Conservation (phyloP, 2,888 invertebrate genomes). For the Agrochola macilenta region DNA sequence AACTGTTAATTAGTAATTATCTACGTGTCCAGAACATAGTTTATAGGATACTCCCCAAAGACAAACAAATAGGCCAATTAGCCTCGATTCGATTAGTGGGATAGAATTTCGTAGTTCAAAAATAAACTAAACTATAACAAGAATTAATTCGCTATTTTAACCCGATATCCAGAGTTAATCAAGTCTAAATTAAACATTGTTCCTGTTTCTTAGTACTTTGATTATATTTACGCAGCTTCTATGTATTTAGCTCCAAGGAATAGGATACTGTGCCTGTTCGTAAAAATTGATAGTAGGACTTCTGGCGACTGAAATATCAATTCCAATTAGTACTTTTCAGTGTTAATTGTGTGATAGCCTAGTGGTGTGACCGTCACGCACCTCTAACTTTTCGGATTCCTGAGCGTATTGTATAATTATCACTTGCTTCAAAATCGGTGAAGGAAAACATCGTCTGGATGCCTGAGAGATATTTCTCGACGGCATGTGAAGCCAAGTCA, state of each 20-base stretch:
- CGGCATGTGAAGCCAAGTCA: too few relatives aligned
- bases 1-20: slow-evolving; percentile 48
- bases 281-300: neutral
- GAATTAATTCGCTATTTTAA: slow-evolving; percentile 24
- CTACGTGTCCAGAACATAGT: slow-evolving; percentile 31
- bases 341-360: too few relatives aligned
- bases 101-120: slow-evolving; percentile 21
- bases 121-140: slow-evolving; percentile 6
- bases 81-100: slow-evolving; percentile 6
- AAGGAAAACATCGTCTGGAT: too few relatives aligned
- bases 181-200: neutral
- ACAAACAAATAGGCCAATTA: slow-evolving; percentile 35
- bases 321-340: neutral
- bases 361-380: neutral
- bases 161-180: slow-evolving; percentile 22
- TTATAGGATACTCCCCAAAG: slow-evolving; percentile 40
- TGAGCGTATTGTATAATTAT: too few relatives aligned
- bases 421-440: too few relatives aligned
- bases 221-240: slow-evolving; percentile 14
- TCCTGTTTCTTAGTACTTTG: slow-evolving; percentile 14
- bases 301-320: neutral
- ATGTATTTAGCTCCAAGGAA: slow-evolving; percentile 6
- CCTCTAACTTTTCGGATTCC: too few relatives aligned
- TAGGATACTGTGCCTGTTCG: neutral
- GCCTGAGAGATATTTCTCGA: too few relatives aligned